These are phyloP conservation scores for Solea solea DNA, from an alignment of 2,113 vertebrate species.

Conservation along the genomic window DNA sequence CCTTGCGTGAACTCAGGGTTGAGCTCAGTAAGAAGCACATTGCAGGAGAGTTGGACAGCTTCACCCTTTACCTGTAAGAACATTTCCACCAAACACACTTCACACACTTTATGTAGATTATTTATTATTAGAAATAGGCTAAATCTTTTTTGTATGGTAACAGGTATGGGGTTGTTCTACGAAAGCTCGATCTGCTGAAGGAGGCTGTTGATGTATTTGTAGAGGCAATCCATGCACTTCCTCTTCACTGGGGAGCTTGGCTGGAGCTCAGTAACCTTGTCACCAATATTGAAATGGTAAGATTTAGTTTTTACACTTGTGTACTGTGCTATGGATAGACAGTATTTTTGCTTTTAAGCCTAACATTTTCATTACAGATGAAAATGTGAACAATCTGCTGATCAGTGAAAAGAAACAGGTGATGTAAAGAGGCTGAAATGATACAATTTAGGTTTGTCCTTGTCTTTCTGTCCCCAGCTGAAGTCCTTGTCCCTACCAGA, in stretches of 20 bases:
- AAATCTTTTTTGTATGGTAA: neutral
- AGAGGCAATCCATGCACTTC: slow-evolving; percentile 91
- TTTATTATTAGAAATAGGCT: neutral
- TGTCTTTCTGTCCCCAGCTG: slow-evolving; percentile 81
- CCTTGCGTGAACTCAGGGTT: slow-evolving; percentile 91
- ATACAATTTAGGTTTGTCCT: neutral
- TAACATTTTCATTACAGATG: neutral
- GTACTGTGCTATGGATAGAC: neutral
- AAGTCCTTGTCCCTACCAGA: slow-evolving; percentile 97
- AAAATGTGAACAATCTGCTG: too few species aligned
- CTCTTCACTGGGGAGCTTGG: slow-evolving; percentile 98
- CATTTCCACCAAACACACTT: neutral
- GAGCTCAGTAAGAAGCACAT: slow-evolving; percentile 97
- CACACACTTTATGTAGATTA: neutral
- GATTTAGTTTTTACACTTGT: neutral
- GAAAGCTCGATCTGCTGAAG: slow-evolving; percentile 95
- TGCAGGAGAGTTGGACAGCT: slow-evolving; percentile 93
- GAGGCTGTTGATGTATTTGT: slow-evolving; percentile 97
- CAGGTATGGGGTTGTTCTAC: slow-evolving; percentile 96
- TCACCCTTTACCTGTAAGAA: slow-evolving; percentile 94
- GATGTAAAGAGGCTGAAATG: neutral
- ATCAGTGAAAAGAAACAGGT: neutral
- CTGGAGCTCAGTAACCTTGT: slow-evolving; percentile 97
- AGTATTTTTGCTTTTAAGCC: neutral
- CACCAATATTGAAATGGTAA: slow-evolving; percentile 99